These are phyloP conservation scores for Nomada fabriciana DNA, from an alignment of 2,888 invertebrate genomes.

Conservation along the genomic window DNA sequence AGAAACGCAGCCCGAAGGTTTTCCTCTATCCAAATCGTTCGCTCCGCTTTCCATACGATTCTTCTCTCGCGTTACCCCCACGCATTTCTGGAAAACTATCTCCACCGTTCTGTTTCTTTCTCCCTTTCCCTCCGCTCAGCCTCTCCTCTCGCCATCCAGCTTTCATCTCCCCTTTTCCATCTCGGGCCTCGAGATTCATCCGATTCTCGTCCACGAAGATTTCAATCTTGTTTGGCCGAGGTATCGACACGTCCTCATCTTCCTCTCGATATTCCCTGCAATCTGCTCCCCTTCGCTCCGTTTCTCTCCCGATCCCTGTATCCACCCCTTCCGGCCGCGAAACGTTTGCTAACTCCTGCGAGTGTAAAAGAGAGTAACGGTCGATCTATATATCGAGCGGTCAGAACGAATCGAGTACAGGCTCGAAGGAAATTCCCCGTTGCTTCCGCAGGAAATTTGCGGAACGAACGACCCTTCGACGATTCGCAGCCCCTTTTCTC, in stretches of 20 bases:
- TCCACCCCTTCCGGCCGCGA: constrained; percentile 34
- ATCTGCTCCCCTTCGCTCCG: constrained; percentile 53
- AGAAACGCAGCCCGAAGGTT: constrained; percentile 26
- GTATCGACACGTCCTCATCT: constrained; percentile 74
- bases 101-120: constrained; percentile 4
- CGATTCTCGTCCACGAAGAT: constrained; percentile 77
- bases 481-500: constrained; percentile 24
- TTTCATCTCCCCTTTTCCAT: constrained; percentile 75
- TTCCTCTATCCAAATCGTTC: constrained; percentile 59
- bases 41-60: constrained; percentile 36
- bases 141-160: constrained; percentile 22
- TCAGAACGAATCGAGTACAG: constrained; percentile 52
- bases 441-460: constrained; percentile 75
- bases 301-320: neutral
- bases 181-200: constrained; percentile 71
- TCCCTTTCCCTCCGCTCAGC: neutral
- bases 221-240: constrained; percentile 79
- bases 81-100: constrained; percentile 39
- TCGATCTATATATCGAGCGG: constrained; percentile 63
- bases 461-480: constrained; percentile 52
- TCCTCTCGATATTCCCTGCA: constrained; percentile 66
- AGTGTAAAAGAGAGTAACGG: constrained; percentile 39
- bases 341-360: constrained; percentile 63
- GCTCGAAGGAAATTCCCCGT: constrained; percentile 64
- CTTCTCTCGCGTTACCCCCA: constrained; percentile 37